Evolutionary conservation across 2,888 invertebrate species (phyloP).

Genomic region (Mimas tiliae): DNA sequence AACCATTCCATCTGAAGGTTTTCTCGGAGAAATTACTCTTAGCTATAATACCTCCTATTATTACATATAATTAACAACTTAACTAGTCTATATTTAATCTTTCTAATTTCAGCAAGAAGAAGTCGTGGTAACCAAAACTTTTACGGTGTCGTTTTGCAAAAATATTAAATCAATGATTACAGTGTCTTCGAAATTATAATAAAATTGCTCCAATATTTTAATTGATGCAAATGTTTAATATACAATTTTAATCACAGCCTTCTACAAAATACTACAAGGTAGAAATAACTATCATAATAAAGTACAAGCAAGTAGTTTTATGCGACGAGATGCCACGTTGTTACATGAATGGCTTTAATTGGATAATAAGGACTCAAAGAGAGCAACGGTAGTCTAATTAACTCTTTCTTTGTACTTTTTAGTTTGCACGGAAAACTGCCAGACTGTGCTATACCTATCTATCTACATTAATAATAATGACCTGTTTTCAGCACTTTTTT

Average conservation of each 20-base stretch:
- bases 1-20: background rate
- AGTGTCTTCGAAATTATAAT: too few species aligned
- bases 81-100: too few species aligned
- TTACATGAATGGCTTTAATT: slow-evolving; percentile 19
- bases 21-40: background rate
- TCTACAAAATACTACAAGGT: background rate
- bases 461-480: too few species aligned
- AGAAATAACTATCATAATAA: background rate
- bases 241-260: background rate
- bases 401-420: slow-evolving; percentile 19
- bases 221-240: too few species aligned
- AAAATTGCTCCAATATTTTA: too few species aligned
- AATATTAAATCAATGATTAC: too few species aligned
- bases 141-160: too few species aligned
- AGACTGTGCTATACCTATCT: background rate
- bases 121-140: too few species aligned
- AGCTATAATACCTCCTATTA: background rate
- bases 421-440: slow-evolving; percentile 1
- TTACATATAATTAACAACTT: background rate
- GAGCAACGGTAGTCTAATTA: slow-evolving; percentile 21
- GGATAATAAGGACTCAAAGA: slow-evolving; percentile 24
- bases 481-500: too few species aligned
- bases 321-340: slow-evolving; percentile 4
- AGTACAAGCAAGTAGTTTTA: background rate
- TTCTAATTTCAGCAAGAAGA: too few species aligned